Evolutionary conservation across 2,888 invertebrate species (phyloP).

Genomic region (Tenodera sinensis): DNA sequence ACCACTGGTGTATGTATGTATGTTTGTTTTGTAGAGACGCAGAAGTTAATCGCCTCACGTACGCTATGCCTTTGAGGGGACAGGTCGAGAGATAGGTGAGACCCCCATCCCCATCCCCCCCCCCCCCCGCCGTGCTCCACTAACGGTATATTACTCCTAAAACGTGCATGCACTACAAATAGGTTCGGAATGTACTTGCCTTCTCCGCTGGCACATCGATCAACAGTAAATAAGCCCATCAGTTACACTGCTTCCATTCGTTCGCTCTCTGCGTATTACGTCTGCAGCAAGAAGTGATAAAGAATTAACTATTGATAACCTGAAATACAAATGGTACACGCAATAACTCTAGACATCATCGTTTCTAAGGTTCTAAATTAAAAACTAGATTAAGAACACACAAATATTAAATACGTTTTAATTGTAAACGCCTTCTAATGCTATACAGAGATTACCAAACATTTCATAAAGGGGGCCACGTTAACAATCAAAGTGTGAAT

Average conservation of each 20-base stretch:
- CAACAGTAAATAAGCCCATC: constrained; percentile 1
- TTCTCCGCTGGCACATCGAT: neutral
- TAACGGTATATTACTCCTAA: neutral
- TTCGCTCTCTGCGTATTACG: too few species aligned
- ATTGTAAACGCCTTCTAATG: too few species aligned
- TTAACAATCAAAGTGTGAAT: too few species aligned
- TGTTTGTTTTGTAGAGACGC: neutral
- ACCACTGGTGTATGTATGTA: neutral
- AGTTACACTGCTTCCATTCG: neutral
- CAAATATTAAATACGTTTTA: too few species aligned
- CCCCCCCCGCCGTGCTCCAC: neutral
- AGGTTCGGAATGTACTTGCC: neutral
- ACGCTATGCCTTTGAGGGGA: neutral
- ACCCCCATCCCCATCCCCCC: too few species aligned
- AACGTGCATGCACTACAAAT: neutral
- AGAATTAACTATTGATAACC: neutral
- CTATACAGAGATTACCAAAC: too few species aligned
- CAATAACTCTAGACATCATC: too few species aligned
- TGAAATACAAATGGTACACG: neutral
- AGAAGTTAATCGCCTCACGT: neutral
- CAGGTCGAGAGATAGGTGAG: neutral
- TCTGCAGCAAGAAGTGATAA: neutral
- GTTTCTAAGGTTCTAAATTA: too few species aligned
- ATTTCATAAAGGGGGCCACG: too few species aligned
- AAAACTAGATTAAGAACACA: too few species aligned